Evolutionary conservation across 2,113 vertebrate species (phyloP).

Genomic region (Coturnix japonica): DNA sequence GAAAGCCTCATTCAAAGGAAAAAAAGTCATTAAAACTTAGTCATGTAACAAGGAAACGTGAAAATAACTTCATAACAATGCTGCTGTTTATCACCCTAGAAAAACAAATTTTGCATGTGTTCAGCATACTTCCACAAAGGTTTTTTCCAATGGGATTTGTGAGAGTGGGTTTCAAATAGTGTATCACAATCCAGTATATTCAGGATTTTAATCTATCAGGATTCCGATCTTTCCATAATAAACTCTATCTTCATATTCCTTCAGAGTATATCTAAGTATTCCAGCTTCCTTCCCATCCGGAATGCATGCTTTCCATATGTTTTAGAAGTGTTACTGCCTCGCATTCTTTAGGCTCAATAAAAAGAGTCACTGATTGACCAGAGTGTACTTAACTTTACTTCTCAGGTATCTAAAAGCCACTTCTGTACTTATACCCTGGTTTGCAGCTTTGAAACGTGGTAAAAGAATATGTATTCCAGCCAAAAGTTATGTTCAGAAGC

Average conservation of each 20-base stretch:
- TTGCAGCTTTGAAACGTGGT: neutral
- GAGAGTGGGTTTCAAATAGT: neutral
- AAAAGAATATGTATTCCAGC: neutral
- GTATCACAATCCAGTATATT: neutral
- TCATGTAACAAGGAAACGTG: conserved; percentile 66
- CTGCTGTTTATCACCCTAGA: conserved; percentile 64
- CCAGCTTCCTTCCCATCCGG: neutral
- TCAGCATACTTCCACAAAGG: conserved; percentile 54
- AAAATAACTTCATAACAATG: conserved; percentile 64
- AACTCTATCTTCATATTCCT: neutral
- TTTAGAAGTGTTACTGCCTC: neutral
- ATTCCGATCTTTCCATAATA: neutral
- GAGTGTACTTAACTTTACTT: neutral
- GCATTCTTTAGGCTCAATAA: neutral
- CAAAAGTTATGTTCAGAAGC: neutral
- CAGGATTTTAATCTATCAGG: neutral
- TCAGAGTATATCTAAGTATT: neutral
- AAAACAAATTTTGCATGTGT: conserved; percentile 58
- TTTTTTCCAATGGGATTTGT: neutral
- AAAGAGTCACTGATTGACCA: neutral
- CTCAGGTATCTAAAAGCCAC: neutral
- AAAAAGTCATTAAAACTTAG: conserved; percentile 69
- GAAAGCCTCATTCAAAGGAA: conserved; percentile 56
- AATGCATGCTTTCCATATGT: neutral
- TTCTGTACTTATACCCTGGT: neutral